Percentiles rank a stretch among this genome's conserved stretches.
Evolutionary conservation across 1,140 invertebrate species (phyloP).

Genomic region (Charaxes varanes): DNA sequence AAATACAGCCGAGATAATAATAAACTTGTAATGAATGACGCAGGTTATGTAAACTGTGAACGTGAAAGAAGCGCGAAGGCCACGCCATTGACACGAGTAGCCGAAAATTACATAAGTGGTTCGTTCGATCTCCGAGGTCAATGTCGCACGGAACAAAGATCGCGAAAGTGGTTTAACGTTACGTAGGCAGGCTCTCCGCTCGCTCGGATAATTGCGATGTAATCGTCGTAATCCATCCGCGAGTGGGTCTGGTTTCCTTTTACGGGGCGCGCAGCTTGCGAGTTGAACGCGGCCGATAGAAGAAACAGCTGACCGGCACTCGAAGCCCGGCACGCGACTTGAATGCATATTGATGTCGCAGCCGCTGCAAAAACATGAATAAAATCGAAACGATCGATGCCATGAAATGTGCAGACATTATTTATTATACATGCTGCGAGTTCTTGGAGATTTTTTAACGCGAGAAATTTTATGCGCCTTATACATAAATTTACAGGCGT

Average conservation of each 20-base stretch:
- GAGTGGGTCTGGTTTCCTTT: conserved; percentile 53
- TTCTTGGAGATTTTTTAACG: conserved; percentile 1
- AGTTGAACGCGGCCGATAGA: conserved; percentile 52
- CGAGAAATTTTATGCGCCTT: neutral
- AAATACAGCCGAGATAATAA: conserved; percentile 2
- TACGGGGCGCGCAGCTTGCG: conserved; percentile 64
- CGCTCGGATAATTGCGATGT: conserved; percentile 62
- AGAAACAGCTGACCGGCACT: conserved; percentile 67
- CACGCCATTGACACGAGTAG: conserved; percentile 37
- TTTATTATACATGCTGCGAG: conserved; percentile 19
- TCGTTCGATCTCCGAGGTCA: conserved; percentile 38
- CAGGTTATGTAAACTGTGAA: conserved; percentile 16
- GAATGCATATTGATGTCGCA: conserved; percentile 60
- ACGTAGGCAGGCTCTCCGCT: conserved; percentile 28
- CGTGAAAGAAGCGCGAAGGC: conserved; percentile 25
- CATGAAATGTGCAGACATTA: conserved; percentile 24
- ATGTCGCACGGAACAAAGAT: conserved; percentile 62
- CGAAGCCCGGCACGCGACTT: conserved; percentile 46
- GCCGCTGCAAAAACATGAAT: conserved; percentile 55
- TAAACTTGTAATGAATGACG: conserved; percentile 11
- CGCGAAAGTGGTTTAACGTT: conserved; percentile 62
- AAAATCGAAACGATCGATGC: conserved; percentile 52
- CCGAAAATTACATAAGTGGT: conserved; percentile 58
- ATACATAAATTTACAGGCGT: conserved; percentile 5
- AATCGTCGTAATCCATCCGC: conserved; percentile 65